Evolutionary conservation across 2,113 vertebrate species (phyloP), one percentile per base, ranked within the genome.

Genomic region (Toxotes chatareus): DNA sequence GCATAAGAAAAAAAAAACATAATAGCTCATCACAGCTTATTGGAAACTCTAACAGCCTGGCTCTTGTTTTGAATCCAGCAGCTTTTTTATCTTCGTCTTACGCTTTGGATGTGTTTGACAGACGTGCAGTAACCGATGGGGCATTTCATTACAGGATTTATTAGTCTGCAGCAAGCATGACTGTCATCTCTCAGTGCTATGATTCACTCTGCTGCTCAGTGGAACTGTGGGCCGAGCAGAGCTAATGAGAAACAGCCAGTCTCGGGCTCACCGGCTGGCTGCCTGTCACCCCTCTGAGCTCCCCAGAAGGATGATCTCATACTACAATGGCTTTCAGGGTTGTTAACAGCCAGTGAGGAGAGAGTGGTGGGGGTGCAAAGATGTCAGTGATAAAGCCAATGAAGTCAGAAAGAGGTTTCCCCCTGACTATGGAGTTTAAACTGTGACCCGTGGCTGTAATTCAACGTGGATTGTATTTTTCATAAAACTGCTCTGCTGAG

Each of bases 171-270:
- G 79, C 7, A 0, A 42, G 7, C 7, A 27, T n/a, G 5, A 65
- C 72, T 63, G 68, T 82, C 60, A 0, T 60, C 63, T 74, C 38
- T 76, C 56, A 31, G 31, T 8, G 12, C 62, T 47, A 0, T 61
- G 69, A 80, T 55, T 72, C 63, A 60, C 62, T 82, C 34, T 76
- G 61, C 65, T 69, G 75, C 56, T 71, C 44, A 46, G 8, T 69
- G 71, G 67, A 70, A 57, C 46, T 74, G 69, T 3, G 44, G 49
- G 57, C 62, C 55, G 31, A 81, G 84, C 55, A 73, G 19, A 36
- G 42, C 68, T 85, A 89, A 91, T 82, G 76, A 60, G 82, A 82
- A 89, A 77, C 89, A 89, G 87, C 69, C 55, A 9, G 76, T 27
- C 72, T 51, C 61, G 8, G 69, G 17, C 19, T 77, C 47, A 68